phyloP scores from a whole-genome alignment of 2,113 vertebrate species.

The Polyodon spathula region DNA sequence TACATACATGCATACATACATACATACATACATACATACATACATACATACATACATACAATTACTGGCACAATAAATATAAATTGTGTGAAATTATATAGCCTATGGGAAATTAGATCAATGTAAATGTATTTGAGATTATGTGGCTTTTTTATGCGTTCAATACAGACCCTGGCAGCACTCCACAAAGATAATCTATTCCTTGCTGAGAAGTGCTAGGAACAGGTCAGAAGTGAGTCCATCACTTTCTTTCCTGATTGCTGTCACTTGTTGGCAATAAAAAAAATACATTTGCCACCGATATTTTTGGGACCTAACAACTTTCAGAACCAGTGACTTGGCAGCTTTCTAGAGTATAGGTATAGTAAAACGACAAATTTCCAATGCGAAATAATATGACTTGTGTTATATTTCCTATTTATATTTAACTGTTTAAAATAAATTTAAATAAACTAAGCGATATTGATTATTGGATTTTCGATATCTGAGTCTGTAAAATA shows the following conservation, averaged over 20 bases:
- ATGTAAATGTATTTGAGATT: constrained; percentile 19
- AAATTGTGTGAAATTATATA: constrained; percentile 19
- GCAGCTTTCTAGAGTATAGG: no score
- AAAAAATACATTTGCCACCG: neutral
- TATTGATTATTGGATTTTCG: no score
- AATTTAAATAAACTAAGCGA: no score
- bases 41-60: constrained; percentile 26
- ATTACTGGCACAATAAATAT: constrained; percentile 24
- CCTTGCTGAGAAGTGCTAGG: constrained; percentile 20
- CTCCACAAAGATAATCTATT: neutral
- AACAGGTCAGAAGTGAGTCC: constrained; percentile 27
- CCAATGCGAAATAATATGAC: no score
- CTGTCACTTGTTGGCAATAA: constrained; percentile 4
- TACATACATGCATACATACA: constrained; percentile 4
- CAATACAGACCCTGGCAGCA: no score
- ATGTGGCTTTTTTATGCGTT: no score
- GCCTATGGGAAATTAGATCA: constrained; percentile 32
- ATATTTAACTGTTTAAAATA: no score
- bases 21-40: constrained; percentile 17
- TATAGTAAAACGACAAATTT: no score
- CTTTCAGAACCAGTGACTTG: no score
- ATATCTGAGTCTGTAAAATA: no score
- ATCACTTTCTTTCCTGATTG: neutral
- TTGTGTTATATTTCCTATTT: no score
- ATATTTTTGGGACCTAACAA: no score